Base-by-base conservation (phyloP, 2,113 vertebrate genomes). In the Platichthys flesus region DNA sequence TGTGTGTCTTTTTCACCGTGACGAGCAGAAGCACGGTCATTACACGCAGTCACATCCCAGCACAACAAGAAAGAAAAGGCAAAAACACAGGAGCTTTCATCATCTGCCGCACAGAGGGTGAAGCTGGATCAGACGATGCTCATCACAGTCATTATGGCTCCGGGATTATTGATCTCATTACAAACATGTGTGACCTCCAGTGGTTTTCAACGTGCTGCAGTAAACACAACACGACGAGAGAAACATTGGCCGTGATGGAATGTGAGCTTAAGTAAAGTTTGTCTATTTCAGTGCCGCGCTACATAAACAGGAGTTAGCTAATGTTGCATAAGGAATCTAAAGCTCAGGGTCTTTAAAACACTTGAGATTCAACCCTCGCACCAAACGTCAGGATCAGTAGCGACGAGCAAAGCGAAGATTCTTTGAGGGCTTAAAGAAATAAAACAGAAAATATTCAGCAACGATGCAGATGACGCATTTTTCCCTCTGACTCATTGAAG, bases 151-250 rank as follows among this genome's bases (percentile, higher is more conserved):
- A 56, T 23, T 13, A 56, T 24, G 16, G 74, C 74, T 67, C 15
- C 13, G 9, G 74, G 76, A 73, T 76, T 64, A 65, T 49, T 74
- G n/a, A 59, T 69, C 45, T 49, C 45, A 16, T 49, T 18, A 18
- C 14, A 5, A 16, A 18, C 45, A 6, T 18, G 5, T 3, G 5
- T 49, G 63, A 55, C 12, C 21, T 47, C 7, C 16, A 20, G n/a
- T 42, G 14, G 54, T 56, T 31, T 37, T 72, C 28, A 18, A 24
- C 51, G 20, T 21, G 47, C 42, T 62, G 51, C 55, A 61, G 67
- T 16, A 35, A 63, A 63, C 37, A 15, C 31, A 40, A 23, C 20
- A 14, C 3, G 59, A 62, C 14, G 5, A 20, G 59, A 23, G 59
- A 18, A 16, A 58, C 26, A 18, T 26, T 7, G 13, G 2, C 54